phyloP scores from a whole-genome alignment of 23 tunicate genomes.

The Clavelina lepadiformis region DNA sequence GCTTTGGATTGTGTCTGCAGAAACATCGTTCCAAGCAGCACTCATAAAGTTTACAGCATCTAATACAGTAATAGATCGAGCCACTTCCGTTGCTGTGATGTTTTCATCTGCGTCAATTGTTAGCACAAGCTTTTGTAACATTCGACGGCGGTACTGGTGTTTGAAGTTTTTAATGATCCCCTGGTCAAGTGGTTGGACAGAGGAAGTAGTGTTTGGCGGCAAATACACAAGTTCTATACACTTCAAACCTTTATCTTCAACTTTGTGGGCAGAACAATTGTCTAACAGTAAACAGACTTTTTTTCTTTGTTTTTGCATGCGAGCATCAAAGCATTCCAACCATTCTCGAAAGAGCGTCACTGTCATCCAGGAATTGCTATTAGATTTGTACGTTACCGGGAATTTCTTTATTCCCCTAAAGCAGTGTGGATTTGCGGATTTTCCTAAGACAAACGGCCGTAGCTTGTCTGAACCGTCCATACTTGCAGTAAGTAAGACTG shows the following conservation, averaged over 20 bases:
- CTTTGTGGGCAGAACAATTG: slow-evolving; percentile 24
- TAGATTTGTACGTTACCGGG: slow-evolving; percentile 4
- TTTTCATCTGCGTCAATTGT: slow-evolving; percentile 12
- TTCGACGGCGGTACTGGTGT: slow-evolving; percentile 21
- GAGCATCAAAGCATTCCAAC: neutral
- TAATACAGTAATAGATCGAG: slow-evolving; percentile 17
- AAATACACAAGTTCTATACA: slow-evolving; percentile 14
- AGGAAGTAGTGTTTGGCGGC: slow-evolving; percentile 21
- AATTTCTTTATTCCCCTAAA: slow-evolving; percentile 9
- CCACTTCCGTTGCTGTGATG: slow-evolving; percentile 4
- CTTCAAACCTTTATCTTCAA: slow-evolving; percentile 1
- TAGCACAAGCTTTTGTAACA: slow-evolving; percentile 19
- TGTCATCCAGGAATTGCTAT: slow-evolving; percentile 13
- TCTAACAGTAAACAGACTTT: slow-evolving; percentile 16
- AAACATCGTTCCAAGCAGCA: slow-evolving; percentile 21
- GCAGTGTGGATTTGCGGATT: slow-evolving; percentile 4
- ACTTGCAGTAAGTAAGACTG: slow-evolving; percentile 13
- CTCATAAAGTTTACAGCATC: slow-evolving; percentile 20
- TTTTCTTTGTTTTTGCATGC: slow-evolving; percentile 7
- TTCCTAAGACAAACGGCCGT: slow-evolving; percentile 20
- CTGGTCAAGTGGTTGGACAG: slow-evolving; percentile 25
- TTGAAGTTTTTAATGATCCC: slow-evolving; percentile 36
- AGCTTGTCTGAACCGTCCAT: slow-evolving; percentile 30
- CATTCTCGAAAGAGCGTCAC: slow-evolving; percentile 11
- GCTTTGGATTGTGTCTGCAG: slow-evolving; percentile 11